Evolutionary conservation across 2,113 vertebrate genomes (phyloP).

Genomic region (Anser cygnoides): DNA sequence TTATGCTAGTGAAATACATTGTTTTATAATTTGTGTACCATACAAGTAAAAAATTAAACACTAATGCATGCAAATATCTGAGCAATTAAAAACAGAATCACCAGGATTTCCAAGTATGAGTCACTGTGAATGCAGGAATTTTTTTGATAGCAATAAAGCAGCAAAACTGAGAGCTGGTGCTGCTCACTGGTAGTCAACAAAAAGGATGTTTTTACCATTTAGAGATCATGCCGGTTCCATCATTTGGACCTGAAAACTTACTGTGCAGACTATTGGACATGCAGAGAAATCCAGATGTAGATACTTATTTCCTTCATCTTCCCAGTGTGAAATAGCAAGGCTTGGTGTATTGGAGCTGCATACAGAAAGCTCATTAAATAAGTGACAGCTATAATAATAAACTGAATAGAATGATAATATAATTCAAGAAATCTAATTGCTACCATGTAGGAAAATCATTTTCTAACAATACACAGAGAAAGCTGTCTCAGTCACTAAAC

Average conservation of each 20-base stretch:
- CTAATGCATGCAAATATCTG: neutral
- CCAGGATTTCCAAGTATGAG: neutral
- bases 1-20: neutral
- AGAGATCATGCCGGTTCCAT: neutral
- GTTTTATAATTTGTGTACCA: neutral
- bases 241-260: conserved; percentile 1
- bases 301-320: conserved; percentile 11
- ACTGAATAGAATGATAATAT: conserved; percentile 58
- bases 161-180: neutral
- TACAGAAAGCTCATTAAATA: conserved; percentile 43
- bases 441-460: conserved; percentile 44
- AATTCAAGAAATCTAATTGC: conserved; percentile 64
- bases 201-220: neutral
- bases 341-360: neutral
- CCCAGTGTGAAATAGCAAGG: conserved; percentile 15
- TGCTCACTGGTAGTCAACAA: neutral
- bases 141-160: neutral
- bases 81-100: neutral
- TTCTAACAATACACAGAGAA: conserved; percentile 49
- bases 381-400: conserved; percentile 59
- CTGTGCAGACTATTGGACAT: neutral
- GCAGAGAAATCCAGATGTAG: neutral
- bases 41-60: neutral
- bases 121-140: neutral
- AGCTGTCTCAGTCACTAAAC: conserved; percentile 45